Evolutionary conservation across 2,113 vertebrate species (phyloP).

Genomic region (Poecile atricapillus): DNA sequence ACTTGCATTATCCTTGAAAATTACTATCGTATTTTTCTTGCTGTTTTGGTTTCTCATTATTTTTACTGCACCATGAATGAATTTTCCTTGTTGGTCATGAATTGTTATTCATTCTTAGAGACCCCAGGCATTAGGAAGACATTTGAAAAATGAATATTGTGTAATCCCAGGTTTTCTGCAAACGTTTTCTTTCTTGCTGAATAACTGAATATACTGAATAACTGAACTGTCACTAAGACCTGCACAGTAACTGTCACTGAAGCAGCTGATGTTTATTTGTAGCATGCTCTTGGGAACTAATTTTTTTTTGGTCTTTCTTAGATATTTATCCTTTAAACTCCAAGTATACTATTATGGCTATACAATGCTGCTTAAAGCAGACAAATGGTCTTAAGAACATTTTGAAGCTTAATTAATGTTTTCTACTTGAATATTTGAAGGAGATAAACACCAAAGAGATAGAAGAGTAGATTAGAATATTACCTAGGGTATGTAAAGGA

Average conservation of each 20-base stretch:
- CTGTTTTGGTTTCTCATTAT: neutral
- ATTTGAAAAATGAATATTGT: neutral
- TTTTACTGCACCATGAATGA: neutral
- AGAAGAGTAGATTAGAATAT: neutral
- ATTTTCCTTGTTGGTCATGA: neutral
- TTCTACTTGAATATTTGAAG: neutral
- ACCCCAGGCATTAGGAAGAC: neutral
- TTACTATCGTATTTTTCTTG: neutral
- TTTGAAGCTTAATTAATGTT: neutral
- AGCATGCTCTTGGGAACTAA: neutral
- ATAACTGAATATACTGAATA: too few relatives aligned
- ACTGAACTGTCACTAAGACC: neutral
- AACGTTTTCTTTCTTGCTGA: neutral
- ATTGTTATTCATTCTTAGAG: neutral
- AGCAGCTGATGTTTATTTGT: neutral
- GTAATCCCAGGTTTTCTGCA: neutral
- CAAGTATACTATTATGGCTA: neutral
- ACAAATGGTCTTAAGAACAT: neutral
- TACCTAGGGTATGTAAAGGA: neutral
- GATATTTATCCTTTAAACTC: neutral
- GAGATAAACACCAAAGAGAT: neutral
- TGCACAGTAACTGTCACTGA: neutral
- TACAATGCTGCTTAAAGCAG: neutral
- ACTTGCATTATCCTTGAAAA: neutral
- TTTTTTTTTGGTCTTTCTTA: neutral